A percentile compares a stretch with the other conserved stretches of the same genome.
Conservation (phyloP, 2,888 invertebrate species). For the Eueremaeus valkanovi region DNA sequence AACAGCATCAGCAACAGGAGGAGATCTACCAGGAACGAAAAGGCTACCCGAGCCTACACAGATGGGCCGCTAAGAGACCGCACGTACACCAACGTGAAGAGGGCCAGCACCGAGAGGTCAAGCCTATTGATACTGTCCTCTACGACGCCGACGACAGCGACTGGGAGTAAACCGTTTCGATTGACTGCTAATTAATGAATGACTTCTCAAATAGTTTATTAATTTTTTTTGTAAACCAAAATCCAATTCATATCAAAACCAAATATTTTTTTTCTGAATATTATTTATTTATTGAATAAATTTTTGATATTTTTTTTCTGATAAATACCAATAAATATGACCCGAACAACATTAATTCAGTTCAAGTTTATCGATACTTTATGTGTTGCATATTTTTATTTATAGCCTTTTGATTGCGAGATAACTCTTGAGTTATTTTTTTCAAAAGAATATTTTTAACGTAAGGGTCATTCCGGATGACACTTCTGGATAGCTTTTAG, state of each 20-base stretch:
- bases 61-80: background rate
- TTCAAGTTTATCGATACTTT: too few relatives aligned
- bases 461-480: too few relatives aligned
- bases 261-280: too few relatives aligned
- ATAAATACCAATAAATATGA: too few relatives aligned
- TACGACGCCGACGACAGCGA: background rate
- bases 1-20: background rate
- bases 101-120: background rate
- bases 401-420: too few relatives aligned
- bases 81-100: conserved; percentile 3
- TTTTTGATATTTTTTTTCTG: too few relatives aligned
- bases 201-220: background rate
- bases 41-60: background rate
- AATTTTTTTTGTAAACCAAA: background rate
- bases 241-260: background rate
- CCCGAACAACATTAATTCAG: too few relatives aligned
- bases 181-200: background rate
- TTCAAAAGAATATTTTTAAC: too few relatives aligned
- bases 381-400: too few relatives aligned
- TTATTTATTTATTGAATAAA: too few relatives aligned
- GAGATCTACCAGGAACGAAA: background rate
- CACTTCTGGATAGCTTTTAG: too few relatives aligned
- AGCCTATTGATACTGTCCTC: background rate
- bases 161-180: background rate
- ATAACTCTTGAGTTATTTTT: too few relatives aligned